Evolutionary conservation across 1,140 invertebrate species (phyloP).

Genomic region (Drosophila ohnishii): DNA sequence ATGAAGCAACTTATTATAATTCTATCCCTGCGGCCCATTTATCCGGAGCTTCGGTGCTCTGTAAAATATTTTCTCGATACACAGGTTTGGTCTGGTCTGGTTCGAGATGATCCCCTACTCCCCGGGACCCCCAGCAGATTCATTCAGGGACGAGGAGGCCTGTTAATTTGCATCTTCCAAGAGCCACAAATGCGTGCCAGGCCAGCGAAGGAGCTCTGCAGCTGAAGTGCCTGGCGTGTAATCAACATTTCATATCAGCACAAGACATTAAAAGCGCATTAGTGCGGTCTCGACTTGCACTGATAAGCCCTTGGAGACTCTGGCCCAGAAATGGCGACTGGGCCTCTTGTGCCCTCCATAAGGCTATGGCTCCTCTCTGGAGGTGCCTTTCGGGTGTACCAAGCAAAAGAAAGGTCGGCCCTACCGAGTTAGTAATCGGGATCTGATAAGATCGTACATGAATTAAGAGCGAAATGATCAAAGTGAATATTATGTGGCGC

Average conservation of each 20-base stretch:
- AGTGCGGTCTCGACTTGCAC: slow-evolving; percentile 67
- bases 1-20: slow-evolving; percentile 81
- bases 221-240: slow-evolving; percentile 46
- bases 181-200: slow-evolving; percentile 27
- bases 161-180: slow-evolving; percentile 71
- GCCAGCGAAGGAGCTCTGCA: slow-evolving; percentile 2
- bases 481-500: slow-evolving; percentile 13
- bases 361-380: neutral
- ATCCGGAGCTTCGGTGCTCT: slow-evolving; percentile 45
- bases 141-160: slow-evolving; percentile 43
- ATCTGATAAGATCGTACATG: slow-evolving; percentile 24
- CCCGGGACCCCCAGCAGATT: slow-evolving; percentile 7
- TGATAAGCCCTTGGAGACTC: slow-evolving; percentile 67
- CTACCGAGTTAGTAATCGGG: slow-evolving; percentile 21
- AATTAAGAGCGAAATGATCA: slow-evolving; percentile 20
- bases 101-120: slow-evolving; percentile 3
- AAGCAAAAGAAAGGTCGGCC: slow-evolving; percentile 27
- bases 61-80: slow-evolving; percentile 55
- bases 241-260: slow-evolving; percentile 82
- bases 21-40: slow-evolving; percentile 80
- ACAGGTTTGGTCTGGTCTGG: slow-evolving; percentile 31
- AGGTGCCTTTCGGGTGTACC: neutral
- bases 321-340: slow-evolving; percentile 45
- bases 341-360: neutral
- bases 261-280: slow-evolving; percentile 83